Percentiles rank a stretch among this genome's conserved stretches.
phyloP scores from a whole-genome alignment of 2,797 vertebrate species.

The Typhlichthys subterraneus region DNA sequence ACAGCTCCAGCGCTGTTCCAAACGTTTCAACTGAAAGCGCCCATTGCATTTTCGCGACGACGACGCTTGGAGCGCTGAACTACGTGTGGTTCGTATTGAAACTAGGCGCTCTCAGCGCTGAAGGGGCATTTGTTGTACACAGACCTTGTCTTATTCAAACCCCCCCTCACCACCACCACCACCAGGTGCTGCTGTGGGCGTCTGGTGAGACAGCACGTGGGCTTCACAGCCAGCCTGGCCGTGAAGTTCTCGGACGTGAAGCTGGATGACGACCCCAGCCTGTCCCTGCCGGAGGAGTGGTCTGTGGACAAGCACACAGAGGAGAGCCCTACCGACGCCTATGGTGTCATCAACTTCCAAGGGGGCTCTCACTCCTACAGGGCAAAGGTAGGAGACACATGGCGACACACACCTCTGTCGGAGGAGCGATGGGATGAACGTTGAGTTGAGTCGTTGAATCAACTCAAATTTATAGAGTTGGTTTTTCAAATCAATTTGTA shows the following conservation, averaged over 20 bases:
- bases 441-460: background rate
- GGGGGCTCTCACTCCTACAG: conserved; percentile 98
- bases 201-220: conserved; percentile 94
- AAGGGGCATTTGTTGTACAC: no score
- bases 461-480: no score
- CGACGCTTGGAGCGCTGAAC: no score
- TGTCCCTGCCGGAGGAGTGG: conserved; percentile 85
- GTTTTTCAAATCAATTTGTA: no score
- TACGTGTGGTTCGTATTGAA: background rate
- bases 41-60: no score
- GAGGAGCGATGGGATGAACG: background rate
- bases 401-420: conserved; percentile 1
- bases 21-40: no score
- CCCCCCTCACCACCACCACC: background rate
- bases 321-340: conserved; percentile 92
- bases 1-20: no score
- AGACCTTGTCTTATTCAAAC: no score
- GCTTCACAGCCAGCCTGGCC: conserved; percentile 94
- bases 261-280: conserved; percentile 85
- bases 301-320: conserved; percentile 97
- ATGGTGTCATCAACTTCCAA: conserved; percentile 98
- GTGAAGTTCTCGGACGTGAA: conserved; percentile 96
- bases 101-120: background rate
- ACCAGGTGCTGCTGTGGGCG: conserved; percentile 95
- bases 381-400: conserved; percentile 85